These are phyloP conservation scores for Hanleya hanleyi DNA, from an alignment of 2,888 invertebrate species.

Conservation along the genomic window DNA sequence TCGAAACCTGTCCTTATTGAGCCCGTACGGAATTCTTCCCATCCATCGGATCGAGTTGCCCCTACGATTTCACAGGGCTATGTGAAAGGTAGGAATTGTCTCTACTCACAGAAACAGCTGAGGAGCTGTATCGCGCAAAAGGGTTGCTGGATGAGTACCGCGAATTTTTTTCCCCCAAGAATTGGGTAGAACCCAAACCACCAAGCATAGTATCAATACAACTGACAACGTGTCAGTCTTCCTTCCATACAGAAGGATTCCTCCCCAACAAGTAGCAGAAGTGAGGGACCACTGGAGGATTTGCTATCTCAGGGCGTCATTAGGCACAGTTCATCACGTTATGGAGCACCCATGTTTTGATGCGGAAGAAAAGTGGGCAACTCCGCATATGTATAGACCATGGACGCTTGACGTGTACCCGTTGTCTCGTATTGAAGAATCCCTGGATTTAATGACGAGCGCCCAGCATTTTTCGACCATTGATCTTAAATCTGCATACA, in stretches of 20 bases:
- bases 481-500: constrained; percentile 20
- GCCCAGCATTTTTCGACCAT: constrained; percentile 26
- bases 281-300: constrained; percentile 20
- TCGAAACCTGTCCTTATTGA: no score
- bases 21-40: no score
- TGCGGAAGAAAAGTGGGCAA: constrained; percentile 35
- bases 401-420: constrained; percentile 30
- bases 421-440: constrained; percentile 32
- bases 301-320: constrained; percentile 14
- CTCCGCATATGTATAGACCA: constrained; percentile 32
- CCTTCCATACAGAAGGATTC: constrained; percentile 20
- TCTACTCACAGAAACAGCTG: no score
- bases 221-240: constrained; percentile 8
- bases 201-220: no score
- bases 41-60: no score
- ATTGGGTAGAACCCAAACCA: no score
- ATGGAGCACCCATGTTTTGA: constrained; percentile 39
- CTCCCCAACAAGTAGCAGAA: constrained; percentile 14
- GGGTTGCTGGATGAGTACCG: no score
- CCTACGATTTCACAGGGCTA: no score
- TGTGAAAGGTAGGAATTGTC: no score
- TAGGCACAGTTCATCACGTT: constrained; percentile 12
- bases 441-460: constrained; percentile 31
- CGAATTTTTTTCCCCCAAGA: no score
- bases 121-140: no score